These are phyloP conservation scores for Aphelenchoides bicaudatus DNA, from an alignment of 2,888 invertebrate genomes.

Conservation along the genomic window DNA sequence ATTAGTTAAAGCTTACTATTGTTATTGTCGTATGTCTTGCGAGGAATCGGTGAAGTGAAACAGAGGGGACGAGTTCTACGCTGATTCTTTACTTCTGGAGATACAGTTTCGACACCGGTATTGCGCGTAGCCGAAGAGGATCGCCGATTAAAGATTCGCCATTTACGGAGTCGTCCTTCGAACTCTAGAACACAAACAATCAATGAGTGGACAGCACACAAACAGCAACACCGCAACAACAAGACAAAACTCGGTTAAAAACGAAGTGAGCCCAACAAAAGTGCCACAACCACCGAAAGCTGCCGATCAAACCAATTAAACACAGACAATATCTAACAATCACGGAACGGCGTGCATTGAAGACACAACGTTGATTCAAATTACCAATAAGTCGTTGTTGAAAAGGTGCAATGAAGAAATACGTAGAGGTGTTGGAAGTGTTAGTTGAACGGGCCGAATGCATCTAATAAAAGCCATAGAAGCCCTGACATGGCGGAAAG, in stretches of 20 bases:
- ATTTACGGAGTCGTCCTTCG: constrained; percentile 33
- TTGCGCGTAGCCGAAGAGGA: constrained; percentile 4
- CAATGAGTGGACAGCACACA: constrained; percentile 14
- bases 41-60: constrained; percentile 29
- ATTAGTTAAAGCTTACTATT: constrained; percentile 24
- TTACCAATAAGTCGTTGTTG: constrained; percentile 30
- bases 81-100: constrained; percentile 3
- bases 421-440: not conserved
- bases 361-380: not conserved
- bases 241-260: constrained; percentile 8
- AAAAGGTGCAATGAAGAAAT: constrained; percentile 26
- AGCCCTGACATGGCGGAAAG: no score
- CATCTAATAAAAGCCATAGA: no score
- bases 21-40: constrained; percentile 27
- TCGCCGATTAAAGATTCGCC: constrained; percentile 23
- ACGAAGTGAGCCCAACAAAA: not conserved
- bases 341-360: constrained; percentile 12
- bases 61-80: constrained; percentile 24
- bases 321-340: constrained; percentile 22
- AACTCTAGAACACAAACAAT: constrained; percentile 24
- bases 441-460: not conserved
- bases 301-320: not conserved
- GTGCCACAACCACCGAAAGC: not conserved
- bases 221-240: constrained; percentile 7
- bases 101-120: not conserved